Base-by-base conservation (phyloP, 2,797 vertebrate genomes). In the Falco berigora region DNA sequence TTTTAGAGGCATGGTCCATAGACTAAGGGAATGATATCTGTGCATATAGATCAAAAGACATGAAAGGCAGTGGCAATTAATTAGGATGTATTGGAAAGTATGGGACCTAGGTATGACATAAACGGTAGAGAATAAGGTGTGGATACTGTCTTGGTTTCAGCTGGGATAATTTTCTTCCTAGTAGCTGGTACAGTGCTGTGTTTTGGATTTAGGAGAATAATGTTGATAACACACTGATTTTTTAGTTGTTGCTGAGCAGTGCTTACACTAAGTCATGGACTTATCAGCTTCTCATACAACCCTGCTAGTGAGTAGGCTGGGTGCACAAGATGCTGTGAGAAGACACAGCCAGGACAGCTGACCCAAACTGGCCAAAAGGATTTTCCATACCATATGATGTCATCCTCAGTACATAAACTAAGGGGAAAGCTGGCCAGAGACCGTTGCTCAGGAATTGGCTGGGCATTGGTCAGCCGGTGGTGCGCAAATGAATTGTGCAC, bases 401-500 rank as follows among this genome's bases (percentile, higher is more conserved):
- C 28, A 79, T 15, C 12, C 6, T 34, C 34, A 49, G 27, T 16
- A 19, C 12, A 53, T 17, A 44, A 12, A 34, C 9, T 36, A 32
- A 22, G 32, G 18, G 22, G 12, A 44, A 19, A 53, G 5, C 3
- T 58, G 42, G 7, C 30, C 17, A 14, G 22, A 30, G 27, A 4
- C 9, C 14, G 11, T 22, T 81, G 36, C 59, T 52, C 22, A 24
- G 75, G 40, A 12, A 19, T 23, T 27, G 47, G 42, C 13, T 64
- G 46, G 42, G 40, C 40, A 38, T 40, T 0, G 0, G 5, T 24
- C 75, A 21, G 18, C 5, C 14, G 4, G 23, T 24, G 23, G 20
- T 22, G n/a, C 62, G 16, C 4, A 44, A 40, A 1, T n/a, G 36
- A 7, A 52, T 1, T 10, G 8, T 14, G 14, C 18, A 32, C 68